Evolutionary conservation across 2,113 vertebrate genomes (phyloP).

Genomic region (Cyphomyrus discorhynchus): DNA sequence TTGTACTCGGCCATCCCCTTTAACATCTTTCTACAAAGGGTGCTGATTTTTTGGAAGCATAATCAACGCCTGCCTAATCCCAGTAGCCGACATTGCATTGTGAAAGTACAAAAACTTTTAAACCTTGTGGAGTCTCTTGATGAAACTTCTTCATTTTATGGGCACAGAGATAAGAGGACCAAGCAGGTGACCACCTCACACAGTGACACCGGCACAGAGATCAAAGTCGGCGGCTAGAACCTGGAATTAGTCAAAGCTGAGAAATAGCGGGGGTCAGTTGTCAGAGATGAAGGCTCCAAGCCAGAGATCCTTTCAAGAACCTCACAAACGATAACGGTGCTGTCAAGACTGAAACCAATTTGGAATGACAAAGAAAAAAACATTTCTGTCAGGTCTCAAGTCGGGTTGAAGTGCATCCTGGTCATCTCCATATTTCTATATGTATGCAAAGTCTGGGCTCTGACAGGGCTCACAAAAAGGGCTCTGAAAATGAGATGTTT

Average conservation of each 20-base stretch:
- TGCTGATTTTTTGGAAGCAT: background rate
- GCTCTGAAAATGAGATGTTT: constrained; percentile 6
- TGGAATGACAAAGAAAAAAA: constrained; percentile 3
- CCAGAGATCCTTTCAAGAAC: background rate
- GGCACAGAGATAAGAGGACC: background rate
- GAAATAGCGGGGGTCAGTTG: background rate
- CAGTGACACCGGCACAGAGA: background rate
- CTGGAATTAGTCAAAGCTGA: background rate
- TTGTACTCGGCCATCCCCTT: background rate
- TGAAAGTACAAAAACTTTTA: background rate
- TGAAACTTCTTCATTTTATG: background rate
- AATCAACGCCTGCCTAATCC: background rate
- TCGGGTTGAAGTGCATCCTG: background rate
- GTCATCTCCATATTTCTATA: background rate
- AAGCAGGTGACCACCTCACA: background rate
- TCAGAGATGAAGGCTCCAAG: constrained; percentile 4
- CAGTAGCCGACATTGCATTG: background rate
- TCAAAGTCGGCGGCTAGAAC: background rate
- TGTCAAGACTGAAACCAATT: constrained; percentile 8
- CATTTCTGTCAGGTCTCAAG: constrained; percentile 1
- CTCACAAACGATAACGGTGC: background rate
- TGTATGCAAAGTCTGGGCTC: background rate
- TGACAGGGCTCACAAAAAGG: background rate
- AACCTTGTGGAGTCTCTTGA: background rate
- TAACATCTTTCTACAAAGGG: background rate